These are phyloP conservation scores for Anoplophora glabripennis DNA, from an alignment of 1,140 invertebrate species.

Conservation along the genomic window DNA sequence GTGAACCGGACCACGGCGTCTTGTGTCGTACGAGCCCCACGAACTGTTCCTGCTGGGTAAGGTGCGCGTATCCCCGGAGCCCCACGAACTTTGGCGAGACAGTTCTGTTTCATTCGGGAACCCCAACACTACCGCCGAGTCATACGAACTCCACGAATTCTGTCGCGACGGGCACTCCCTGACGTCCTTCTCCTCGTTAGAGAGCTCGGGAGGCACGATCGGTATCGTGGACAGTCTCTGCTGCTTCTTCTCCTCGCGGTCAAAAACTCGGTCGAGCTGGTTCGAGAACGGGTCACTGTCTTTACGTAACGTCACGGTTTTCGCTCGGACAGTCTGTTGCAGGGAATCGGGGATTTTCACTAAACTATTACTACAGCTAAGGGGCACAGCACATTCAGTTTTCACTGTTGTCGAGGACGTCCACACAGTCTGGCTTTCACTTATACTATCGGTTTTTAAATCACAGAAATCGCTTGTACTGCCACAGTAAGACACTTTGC, in stretches of 20 bases:
- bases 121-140: constrained; percentile 68
- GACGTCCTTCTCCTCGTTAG: constrained; percentile 27
- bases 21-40: constrained; percentile 71
- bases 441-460: constrained; percentile 51
- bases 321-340: constrained; percentile 19
- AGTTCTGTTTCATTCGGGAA: constrained; percentile 54
- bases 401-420: constrained; percentile 39
- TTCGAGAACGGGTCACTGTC: constrained; percentile 67
- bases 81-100: constrained; percentile 81
- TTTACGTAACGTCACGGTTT: constrained; percentile 22
- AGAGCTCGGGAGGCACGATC: constrained; percentile 34
- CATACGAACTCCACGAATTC: constrained; percentile 77
- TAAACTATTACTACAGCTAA: constrained; percentile 30
- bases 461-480: constrained; percentile 44
- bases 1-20: constrained; percentile 45
- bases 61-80: constrained; percentile 66
- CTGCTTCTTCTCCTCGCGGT: constrained; percentile 65
- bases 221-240: constrained; percentile 45
- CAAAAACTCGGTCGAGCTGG: constrained; percentile 68
- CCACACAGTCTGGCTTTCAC: constrained; percentile 44
- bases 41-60: constrained; percentile 69
- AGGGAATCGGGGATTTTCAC: constrained; percentile 43
- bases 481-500: constrained; percentile 21
- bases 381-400: constrained; percentile 32
- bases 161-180: constrained; percentile 60